Base-by-base conservation (phyloP, 2,797 vertebrate species). In the Helostoma temminkii region DNA sequence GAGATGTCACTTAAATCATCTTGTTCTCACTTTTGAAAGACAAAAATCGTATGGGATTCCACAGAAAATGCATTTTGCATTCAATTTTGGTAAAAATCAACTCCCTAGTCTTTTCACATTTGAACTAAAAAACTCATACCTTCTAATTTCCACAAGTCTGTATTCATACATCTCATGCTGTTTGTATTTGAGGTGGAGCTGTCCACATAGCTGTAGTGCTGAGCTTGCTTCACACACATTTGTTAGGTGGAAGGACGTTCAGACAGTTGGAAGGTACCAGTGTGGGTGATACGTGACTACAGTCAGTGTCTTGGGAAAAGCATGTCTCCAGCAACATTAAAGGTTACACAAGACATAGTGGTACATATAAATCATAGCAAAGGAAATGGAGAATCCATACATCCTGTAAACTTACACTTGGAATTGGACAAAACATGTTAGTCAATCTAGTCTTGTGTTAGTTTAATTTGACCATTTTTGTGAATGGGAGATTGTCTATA, bases 191-290 rank as follows among this genome's bases (percentile, higher is more conserved):
- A 46, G 16, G 36, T 48, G 55, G 37, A 28, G 61, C 61, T 76
- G 66, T 76, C 66, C 66, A 49, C 19, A 3, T 9, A 2, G 3
- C 15, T 43, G 55, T 49, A 52, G 66, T 71, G 55, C 61, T 71
- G 66, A 76, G 68, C 3, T 50, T 12, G 9, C 18, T 21, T 19
- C 12, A 43, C 8, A 2, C 32, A 46, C 2, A 39, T 32, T 32
- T 32, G 30, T 9, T 8, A 32, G 9, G 30, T 0, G 0, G 46
- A 14, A 41, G 37, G 25, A 19, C 28, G 25, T 24, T 24, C n/a
- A 19, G 2, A 24, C 18, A 36, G 26, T 15, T 9, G 15, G 26
- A 11, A 45, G 36, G 14, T 32, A 14, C n/a, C 22, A 5, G 8
- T 1, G 22, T 22, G 46, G 1, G n/a, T 63, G 24, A 21, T n/a